Conservation (phyloP, 2,888 invertebrate genomes). For the Mamestra brassicae region DNA sequence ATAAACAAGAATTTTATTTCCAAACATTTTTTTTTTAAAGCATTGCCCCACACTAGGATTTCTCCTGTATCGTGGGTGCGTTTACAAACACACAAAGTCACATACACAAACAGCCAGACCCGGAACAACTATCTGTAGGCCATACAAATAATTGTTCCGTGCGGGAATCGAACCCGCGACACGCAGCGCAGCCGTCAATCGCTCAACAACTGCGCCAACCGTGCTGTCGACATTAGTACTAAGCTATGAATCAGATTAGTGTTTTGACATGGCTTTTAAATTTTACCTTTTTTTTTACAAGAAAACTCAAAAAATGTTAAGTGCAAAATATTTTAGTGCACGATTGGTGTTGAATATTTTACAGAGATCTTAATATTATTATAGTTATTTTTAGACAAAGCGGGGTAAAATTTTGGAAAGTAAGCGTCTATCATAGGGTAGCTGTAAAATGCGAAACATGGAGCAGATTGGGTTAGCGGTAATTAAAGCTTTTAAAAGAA, state of each 20-base stretch:
- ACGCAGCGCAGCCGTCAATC: no score
- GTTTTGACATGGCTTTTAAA: slow-evolving; percentile 4
- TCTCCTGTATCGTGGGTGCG: no score
- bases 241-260: not conserved
- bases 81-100: no score
- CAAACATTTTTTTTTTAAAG: not conserved
- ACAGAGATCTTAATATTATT: not conserved
- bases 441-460: not conserved
- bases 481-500: no score
- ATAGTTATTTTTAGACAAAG: not conserved
- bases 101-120: no score
- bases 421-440: not conserved
- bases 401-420: not conserved
- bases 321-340: not conserved
- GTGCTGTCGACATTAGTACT: no score
- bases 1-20: slow-evolving; percentile 3
- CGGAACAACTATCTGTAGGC: no score
- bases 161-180: no score
- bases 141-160: no score
- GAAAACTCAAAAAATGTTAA: not conserved
- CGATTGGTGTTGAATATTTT: not conserved
- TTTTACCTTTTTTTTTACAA: not conserved
- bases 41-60: no score
- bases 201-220: no score
- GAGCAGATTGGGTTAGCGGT: no score